Evolutionary conservation across 2,797 vertebrate species (phyloP), one percentile per base, ranked within the genome.

Genomic region (Brachymystax lenok): DNA sequence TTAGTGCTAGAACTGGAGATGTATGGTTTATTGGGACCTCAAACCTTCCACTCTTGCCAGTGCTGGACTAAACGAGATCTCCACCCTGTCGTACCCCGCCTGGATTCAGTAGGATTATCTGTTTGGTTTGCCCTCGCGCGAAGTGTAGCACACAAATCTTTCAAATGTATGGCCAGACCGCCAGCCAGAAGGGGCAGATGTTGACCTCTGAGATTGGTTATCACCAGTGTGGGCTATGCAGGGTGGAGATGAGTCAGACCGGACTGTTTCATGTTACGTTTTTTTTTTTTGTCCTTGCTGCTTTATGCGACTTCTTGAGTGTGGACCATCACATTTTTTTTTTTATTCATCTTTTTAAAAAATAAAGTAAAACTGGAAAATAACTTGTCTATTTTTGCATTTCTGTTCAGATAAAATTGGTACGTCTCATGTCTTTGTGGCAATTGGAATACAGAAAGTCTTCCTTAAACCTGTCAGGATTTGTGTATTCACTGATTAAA

Each of bases 231-330:
- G 16, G 54, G n/a, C 16, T 61, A 19, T 35, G 50, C 50, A 71
- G 50, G 78, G 50, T 73, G 68, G 77, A 74, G 61, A 73, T 75
- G 74, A 61, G 77, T 76, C 80, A 79, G 61, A 46, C 76, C 74
- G 84, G 46, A 79, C n/a, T 77, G 30, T 78, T 70, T 51, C 7
- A 74, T 82, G 61, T 51, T 74, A 70, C 78, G 68, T 82, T 83
- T 78, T 80, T 82, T 83, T 78, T 80, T 59, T 87, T 74, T 87
- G 69, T 80, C 56, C 66, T 85, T 61, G 30, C 52, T 77, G 76
- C 69, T 85, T 86, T 77, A 46, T 46, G 12, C 0, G 10, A 46
- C 40, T 1, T 12, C 0, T 46, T 40, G 40, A 8, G 8, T 40
- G 35, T 40, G 40, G 40, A 40, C 40, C 40, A 40, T 40, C 40